phyloP scores from a whole-genome alignment of 2,888 invertebrate genomes.

The Tholera decimalis region DNA sequence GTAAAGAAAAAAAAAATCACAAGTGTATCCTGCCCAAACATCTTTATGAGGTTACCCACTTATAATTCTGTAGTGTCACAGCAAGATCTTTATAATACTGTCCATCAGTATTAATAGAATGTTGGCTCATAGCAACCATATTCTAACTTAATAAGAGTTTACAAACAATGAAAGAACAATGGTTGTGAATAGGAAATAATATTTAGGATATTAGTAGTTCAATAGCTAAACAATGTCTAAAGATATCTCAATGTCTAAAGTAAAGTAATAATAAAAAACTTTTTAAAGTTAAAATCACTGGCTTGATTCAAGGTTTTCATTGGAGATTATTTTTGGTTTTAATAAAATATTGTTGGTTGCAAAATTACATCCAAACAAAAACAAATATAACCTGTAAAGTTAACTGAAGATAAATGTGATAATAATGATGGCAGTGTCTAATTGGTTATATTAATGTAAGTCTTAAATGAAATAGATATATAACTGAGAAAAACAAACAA shows the following conservation, averaged over 20 bases:
- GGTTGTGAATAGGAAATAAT: slow-evolving; percentile 12
- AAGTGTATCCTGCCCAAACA: too few species aligned
- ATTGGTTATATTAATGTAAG: neutral
- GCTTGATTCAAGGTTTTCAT: too few species aligned
- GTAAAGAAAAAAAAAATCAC: too few species aligned
- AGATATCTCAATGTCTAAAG: neutral
- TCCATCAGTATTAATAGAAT: slow-evolving; percentile 40
- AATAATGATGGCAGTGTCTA: neutral
- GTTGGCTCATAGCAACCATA: slow-evolving; percentile 6
- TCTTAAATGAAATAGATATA: neutral
- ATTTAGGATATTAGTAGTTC: slow-evolving; percentile 5
- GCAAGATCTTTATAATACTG: too few species aligned
- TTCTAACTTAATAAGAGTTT: slow-evolving; percentile 15
- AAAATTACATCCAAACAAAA: slow-evolving; percentile 3
- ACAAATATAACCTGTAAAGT: slow-evolving; percentile 13
- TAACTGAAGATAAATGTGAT: neutral
- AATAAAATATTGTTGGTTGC: neutral
- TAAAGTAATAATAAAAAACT: neutral
- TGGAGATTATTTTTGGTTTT: neutral
- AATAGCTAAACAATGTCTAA: slow-evolving; percentile 17
- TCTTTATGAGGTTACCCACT: too few species aligned
- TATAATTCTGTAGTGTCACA: too few species aligned
- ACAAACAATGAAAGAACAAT: slow-evolving; percentile 43
- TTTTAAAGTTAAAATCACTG: too few species aligned
- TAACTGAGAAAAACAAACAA: neutral